A percentile compares a stretch with the other conserved stretches of the same genome.
Conservation (phyloP, 1,140 invertebrate genomes). For the Latrodectus geometricus region DNA sequence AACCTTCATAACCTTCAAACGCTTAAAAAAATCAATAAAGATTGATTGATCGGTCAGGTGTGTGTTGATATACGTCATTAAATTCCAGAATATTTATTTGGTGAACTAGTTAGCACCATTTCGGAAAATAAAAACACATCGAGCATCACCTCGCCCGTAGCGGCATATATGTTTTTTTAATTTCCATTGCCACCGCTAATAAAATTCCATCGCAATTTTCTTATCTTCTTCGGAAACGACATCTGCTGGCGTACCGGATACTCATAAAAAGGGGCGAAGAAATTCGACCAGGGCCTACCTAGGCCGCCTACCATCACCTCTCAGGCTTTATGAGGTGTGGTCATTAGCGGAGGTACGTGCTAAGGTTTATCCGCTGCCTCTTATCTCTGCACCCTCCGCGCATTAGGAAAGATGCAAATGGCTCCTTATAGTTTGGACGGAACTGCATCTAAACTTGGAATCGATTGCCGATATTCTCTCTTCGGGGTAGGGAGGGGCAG, state of each 20-base stretch:
- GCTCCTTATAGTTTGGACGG: neutral
- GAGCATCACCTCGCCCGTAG: too few species aligned
- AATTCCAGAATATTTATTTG: too few species aligned
- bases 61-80: too few species aligned
- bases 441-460: neutral
- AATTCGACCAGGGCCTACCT: neutral
- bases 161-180: neutral
- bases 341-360: neutral
- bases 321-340: neutral
- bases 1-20: too few species aligned
- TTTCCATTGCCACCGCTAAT: neutral
- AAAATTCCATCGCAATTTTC: neutral
- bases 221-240: neutral
- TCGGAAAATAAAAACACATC: too few species aligned
- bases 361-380: neutral
- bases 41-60: too few species aligned
- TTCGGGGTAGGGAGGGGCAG: neutral
- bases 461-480: neutral
- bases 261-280: neutral
- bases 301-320: neutral
- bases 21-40: too few species aligned
- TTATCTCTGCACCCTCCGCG: neutral
- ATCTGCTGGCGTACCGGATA: neutral
- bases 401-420: slow-evolving; percentile 1
- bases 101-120: too few species aligned